Conservation (phyloP, 2,888 invertebrate genomes). For the Neoitamus cyanurus region DNA sequence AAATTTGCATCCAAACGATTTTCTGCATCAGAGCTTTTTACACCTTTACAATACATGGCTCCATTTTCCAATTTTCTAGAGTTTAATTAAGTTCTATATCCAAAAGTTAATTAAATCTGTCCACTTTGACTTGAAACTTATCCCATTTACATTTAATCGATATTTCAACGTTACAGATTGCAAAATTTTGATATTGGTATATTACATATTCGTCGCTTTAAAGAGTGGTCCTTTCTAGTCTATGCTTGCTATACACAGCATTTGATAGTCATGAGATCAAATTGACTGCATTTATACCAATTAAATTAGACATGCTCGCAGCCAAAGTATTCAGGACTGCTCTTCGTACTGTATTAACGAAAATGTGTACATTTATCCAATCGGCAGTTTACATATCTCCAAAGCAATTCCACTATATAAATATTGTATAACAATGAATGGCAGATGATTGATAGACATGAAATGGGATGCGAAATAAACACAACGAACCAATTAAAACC, state of each 20-base stretch:
- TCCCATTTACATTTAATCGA: neutral
- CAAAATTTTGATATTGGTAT: neutral
- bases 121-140: neutral
- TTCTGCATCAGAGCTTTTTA: neutral
- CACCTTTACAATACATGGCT: neutral
- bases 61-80: neutral
- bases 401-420: constrained; percentile 25
- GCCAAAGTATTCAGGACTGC: constrained; percentile 72
- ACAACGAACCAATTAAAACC: constrained; percentile 43
- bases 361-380: constrained; percentile 30
- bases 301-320: constrained; percentile 68
- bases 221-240: neutral
- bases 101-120: neutral
- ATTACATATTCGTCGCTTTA: neutral
- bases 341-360: constrained; percentile 53
- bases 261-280: neutral
- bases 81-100: neutral
- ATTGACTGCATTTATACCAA: neutral
- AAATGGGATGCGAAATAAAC: constrained; percentile 50
- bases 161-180: neutral
- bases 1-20: no score
- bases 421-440: constrained; percentile 25
- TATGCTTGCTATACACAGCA: neutral
- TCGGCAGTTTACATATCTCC: constrained; percentile 25
- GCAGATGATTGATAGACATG: constrained; percentile 48